Evolutionary conservation across 2,888 invertebrate genomes (phyloP).

Genomic region (Idaea straminata): DNA sequence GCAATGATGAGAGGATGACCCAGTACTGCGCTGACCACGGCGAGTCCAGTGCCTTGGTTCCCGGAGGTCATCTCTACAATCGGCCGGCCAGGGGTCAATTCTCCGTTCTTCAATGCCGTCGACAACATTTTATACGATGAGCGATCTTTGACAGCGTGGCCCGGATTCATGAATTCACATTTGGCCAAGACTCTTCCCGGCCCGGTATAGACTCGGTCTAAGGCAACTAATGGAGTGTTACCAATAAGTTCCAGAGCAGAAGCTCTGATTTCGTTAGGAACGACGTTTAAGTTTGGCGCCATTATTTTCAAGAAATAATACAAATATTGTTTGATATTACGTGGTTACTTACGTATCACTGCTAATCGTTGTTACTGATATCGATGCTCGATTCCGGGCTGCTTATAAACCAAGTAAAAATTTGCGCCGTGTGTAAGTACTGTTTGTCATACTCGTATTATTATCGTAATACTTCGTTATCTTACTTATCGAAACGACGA

Average conservation of each 20-base stretch:
- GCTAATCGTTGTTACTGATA: too few species aligned
- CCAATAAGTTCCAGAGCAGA: slow-evolving; percentile 72
- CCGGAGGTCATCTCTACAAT: slow-evolving; percentile 71
- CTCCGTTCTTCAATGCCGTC: slow-evolving; percentile 51
- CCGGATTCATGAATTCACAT: slow-evolving; percentile 75
- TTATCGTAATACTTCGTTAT: too few species aligned
- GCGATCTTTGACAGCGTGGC: slow-evolving; percentile 69
- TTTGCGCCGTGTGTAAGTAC: too few species aligned
- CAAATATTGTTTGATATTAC: too few species aligned
- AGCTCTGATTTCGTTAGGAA: slow-evolving; percentile 58
- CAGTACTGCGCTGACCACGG: slow-evolving; percentile 68
- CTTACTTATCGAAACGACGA: too few species aligned
- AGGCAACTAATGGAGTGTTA: slow-evolving; percentile 68
- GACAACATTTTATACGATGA: slow-evolving; percentile 66
- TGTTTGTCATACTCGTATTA: too few species aligned
- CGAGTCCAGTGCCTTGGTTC: slow-evolving; percentile 71
- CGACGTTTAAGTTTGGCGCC: slow-evolving; percentile 33
- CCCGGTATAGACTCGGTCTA: slow-evolving; percentile 64
- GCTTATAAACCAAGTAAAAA: too few species aligned
- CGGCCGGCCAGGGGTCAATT: slow-evolving; percentile 54
- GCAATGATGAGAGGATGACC: slow-evolving; percentile 65
- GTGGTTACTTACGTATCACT: too few species aligned
- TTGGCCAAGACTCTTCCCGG: slow-evolving; percentile 69
- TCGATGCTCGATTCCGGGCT: too few species aligned
- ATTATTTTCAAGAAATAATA: slow-evolving; percentile 23